phyloP scores from a whole-genome alignment of 2,888 invertebrate species.

The Hyposoter didymator region DNA sequence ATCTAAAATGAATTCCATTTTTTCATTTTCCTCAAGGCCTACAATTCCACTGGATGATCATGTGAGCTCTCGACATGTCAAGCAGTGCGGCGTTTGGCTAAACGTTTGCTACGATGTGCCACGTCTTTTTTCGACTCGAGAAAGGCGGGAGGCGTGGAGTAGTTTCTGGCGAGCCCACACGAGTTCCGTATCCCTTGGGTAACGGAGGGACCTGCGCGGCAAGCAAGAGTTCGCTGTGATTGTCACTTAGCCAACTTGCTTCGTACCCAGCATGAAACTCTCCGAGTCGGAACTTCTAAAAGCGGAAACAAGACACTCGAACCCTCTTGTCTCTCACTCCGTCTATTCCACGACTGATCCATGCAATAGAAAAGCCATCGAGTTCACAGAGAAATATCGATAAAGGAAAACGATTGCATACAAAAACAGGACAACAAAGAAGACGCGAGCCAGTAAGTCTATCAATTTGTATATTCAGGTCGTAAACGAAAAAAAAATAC shows the following conservation, averaged over 20 bases:
- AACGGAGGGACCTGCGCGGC: conserved; percentile 36
- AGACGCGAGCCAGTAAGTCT: conserved; percentile 2
- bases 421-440: conserved; percentile 5
- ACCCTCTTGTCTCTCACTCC: conserved; percentile 18
- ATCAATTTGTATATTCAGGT: not conserved
- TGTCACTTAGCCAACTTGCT: conserved; percentile 70
- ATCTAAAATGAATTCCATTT: not conserved
- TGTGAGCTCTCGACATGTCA: not conserved
- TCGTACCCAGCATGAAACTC: conserved; percentile 63
- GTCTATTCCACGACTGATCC: not conserved
- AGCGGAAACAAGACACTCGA: conserved; percentile 22
- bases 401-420: conserved; percentile 70
- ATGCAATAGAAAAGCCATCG: not conserved
- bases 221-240: conserved; percentile 44
- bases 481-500: conserved; percentile 9
- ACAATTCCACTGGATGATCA: not conserved
- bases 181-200: conserved; percentile 49
- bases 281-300: conserved; percentile 42
- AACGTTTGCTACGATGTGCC: conserved; percentile 71
- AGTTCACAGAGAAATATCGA: conserved; percentile 69
- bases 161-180: conserved; percentile 48
- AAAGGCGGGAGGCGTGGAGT: conserved; percentile 77
- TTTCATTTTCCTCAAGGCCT: not conserved
- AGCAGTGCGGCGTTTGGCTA: not conserved
- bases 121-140: conserved; percentile 12